Evolutionary conservation across 2,113 vertebrate genomes (phyloP).

Genomic region (Proterorhinus semilunaris): DNA sequence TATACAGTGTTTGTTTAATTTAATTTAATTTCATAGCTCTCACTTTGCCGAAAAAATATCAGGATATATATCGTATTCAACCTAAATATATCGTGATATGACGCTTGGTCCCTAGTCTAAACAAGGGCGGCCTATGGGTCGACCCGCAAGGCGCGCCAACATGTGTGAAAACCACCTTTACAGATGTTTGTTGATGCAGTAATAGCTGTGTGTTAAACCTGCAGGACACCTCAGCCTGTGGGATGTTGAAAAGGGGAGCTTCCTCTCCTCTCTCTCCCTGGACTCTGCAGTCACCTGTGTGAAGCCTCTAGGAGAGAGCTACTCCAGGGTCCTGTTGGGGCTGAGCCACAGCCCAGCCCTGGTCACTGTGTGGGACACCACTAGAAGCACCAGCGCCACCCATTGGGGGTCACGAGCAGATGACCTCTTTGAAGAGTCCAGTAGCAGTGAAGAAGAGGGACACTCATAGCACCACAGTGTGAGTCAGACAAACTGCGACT

Average conservation of each 20-base stretch:
- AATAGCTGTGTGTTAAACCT: neutral
- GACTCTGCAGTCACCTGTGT: constrained; percentile 58
- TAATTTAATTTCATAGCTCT: too few species aligned
- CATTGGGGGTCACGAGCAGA: constrained; percentile 2
- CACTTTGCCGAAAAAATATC: too few species aligned
- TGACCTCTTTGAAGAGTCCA: constrained; percentile 62
- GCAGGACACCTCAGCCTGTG: constrained; percentile 61
- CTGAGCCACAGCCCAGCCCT: constrained; percentile 66
- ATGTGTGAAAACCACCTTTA: too few species aligned
- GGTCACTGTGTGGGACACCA: constrained; percentile 43
- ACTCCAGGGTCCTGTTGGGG: constrained; percentile 23
- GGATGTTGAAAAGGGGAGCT: constrained; percentile 56
- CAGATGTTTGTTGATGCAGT: neutral
- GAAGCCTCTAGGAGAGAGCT: constrained; percentile 27
- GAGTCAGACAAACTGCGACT: neutral
- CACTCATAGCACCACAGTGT: neutral
- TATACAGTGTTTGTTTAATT: too few species aligned
- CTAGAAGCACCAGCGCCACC: constrained; percentile 20
- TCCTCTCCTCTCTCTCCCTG: constrained; percentile 60
- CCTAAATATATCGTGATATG: too few species aligned
- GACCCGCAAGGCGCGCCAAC: too few species aligned
- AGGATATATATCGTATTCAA: too few species aligned
- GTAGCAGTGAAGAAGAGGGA: constrained; percentile 68
- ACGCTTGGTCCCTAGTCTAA: too few species aligned
- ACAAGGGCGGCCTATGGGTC: too few species aligned